Conservation (phyloP, 2,888 invertebrate genomes). For the Drosophila parthenogenetica region DNA sequence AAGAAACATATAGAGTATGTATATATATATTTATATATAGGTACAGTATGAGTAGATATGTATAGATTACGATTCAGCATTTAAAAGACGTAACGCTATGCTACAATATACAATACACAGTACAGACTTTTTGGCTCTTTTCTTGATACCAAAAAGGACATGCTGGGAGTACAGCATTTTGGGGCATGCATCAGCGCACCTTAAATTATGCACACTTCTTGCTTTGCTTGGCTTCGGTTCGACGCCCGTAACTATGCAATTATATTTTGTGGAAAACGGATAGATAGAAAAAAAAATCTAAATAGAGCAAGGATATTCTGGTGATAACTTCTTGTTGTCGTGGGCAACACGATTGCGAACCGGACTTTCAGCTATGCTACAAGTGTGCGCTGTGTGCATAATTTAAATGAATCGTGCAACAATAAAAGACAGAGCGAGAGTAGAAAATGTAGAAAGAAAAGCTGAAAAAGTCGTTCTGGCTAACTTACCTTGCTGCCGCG, state of each 20-base stretch:
- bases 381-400: slow-evolving; percentile 66
- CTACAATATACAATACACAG: slow-evolving; percentile 41
- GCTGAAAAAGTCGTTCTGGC: not conserved
- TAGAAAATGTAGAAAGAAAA: not conserved
- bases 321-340: slow-evolving; percentile 46
- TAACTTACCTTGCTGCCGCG: slow-evolving; percentile 99
- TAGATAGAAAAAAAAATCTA: not conserved
- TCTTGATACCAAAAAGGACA: slow-evolving; percentile 51
- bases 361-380: slow-evolving; percentile 41
- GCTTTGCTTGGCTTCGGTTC: slow-evolving; percentile 7
- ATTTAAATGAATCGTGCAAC: slow-evolving; percentile 80
- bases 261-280: slow-evolving; percentile 59
- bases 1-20: slow-evolving; percentile 80
- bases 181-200: slow-evolving; percentile 50
- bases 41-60: slow-evolving; percentile 22
- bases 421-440: slow-evolving; percentile 30
- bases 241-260: slow-evolving; percentile 73
- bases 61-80: slow-evolving; percentile 35
- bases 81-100: slow-evolving; percentile 35
- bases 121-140: slow-evolving; percentile 4
- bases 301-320: slow-evolving; percentile 32
- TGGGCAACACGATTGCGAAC: slow-evolving; percentile 30
- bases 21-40: slow-evolving; percentile 49
- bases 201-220: slow-evolving; percentile 72
- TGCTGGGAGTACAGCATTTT: slow-evolving; percentile 54